phyloP scores from a whole-genome alignment of 2,113 vertebrate species.

The Pica pica region DNA sequence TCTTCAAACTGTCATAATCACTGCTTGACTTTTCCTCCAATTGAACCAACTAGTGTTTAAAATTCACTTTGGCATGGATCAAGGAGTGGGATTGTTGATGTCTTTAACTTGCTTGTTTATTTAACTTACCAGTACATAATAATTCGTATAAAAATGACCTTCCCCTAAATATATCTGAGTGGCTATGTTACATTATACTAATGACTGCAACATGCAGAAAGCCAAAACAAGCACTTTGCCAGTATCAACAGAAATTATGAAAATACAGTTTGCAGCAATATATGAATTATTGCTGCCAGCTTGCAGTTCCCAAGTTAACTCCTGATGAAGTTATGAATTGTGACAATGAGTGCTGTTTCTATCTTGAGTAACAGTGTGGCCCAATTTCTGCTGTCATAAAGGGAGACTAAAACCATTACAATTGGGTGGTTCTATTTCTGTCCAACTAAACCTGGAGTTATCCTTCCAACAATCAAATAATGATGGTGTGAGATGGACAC shows the following conservation, averaged over 20 bases:
- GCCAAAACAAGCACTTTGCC: conserved; percentile 47
- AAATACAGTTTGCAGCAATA: conserved; percentile 32
- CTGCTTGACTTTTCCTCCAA: not conserved
- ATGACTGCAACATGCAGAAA: conserved; percentile 40
- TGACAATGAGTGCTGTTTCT: conserved; percentile 21
- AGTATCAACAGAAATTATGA: conserved; percentile 56
- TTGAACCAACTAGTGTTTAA: not conserved
- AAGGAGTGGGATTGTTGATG: not conserved
- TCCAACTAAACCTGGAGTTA: not conserved
- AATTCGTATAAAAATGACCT: conserved; percentile 43
- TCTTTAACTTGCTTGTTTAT: conserved; percentile 31
- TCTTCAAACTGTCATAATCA: not conserved
- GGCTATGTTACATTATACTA: conserved; percentile 27
- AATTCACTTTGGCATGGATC: not conserved
- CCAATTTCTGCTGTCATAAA: conserved; percentile 1
- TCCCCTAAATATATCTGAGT: conserved; percentile 35
- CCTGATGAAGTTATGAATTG: conserved; percentile 36
- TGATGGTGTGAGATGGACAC: not conserved
- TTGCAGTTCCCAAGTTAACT: conserved; percentile 31
- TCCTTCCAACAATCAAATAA: not conserved
- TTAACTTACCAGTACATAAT: conserved; percentile 35
- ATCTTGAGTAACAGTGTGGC: not conserved
- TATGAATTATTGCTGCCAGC: conserved; percentile 33
- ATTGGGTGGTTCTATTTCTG: not conserved
- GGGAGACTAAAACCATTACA: not conserved